Conservation (phyloP, 2,113 vertebrate genomes). For the Poecilia latipinna region DNA sequence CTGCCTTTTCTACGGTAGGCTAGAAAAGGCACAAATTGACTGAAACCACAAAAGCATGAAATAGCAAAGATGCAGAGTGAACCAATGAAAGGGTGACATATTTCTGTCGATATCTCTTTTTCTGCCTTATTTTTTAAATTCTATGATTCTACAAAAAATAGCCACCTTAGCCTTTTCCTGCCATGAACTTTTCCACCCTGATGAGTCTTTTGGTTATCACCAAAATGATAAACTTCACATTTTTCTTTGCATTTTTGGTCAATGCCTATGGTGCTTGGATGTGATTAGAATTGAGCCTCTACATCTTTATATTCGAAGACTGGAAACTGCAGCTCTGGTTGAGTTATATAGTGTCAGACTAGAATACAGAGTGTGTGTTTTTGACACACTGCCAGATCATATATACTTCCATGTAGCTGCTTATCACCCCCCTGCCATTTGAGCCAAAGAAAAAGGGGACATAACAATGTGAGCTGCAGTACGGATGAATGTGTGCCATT, state of each 20-base stretch:
- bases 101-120: too few species aligned
- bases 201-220: background rate
- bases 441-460: conserved; percentile 27
- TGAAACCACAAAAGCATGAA: too few species aligned
- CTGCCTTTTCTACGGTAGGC: too few species aligned
- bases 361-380: conserved; percentile 51
- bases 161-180: too few species aligned
- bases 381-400: conserved; percentile 41
- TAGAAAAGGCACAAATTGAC: too few species aligned
- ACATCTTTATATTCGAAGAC: conserved; percentile 23
- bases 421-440: conserved; percentile 20
- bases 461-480: conserved; percentile 22
- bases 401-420: conserved; percentile 14
- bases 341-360: conserved; percentile 41
- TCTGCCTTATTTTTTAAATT: too few species aligned
- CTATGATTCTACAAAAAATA: too few species aligned
- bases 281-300: conserved; percentile 37
- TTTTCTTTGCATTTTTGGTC: background rate
- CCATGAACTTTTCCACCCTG: too few species aligned
- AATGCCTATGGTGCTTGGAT: background rate
- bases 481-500: conserved; percentile 57
- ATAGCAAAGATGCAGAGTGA: too few species aligned
- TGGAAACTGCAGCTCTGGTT: background rate
- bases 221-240: background rate
- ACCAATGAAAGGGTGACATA: too few species aligned